Evolutionary conservation across 2,797 vertebrate species (phyloP).

Genomic region (Orestias chungarensis): DNA sequence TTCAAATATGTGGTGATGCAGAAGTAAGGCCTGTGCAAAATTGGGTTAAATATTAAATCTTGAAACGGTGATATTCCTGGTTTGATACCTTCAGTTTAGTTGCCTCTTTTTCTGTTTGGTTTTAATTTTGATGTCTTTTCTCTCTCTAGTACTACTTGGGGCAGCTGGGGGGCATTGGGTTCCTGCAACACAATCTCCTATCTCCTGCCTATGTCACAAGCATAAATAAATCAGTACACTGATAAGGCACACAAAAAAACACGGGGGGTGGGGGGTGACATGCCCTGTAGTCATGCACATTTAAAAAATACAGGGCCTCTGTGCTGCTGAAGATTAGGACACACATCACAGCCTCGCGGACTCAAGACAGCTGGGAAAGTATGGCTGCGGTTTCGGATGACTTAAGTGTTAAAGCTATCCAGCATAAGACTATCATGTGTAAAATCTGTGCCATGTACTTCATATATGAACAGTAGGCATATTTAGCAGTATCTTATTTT

Average conservation of each 20-base stretch:
- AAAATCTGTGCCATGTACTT: constrained; percentile 40
- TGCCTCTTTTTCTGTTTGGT: constrained; percentile 66
- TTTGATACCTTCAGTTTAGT: constrained; percentile 66
- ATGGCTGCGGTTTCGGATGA: constrained; percentile 67
- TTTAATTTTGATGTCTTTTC: constrained; percentile 69
- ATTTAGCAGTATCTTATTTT: too few species aligned
- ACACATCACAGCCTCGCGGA: constrained; percentile 47
- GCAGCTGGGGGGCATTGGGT: constrained; percentile 66
- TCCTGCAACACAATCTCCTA: constrained; percentile 68
- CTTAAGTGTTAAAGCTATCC: constrained; percentile 70
- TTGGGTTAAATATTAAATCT: constrained; percentile 47
- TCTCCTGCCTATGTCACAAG: constrained; percentile 70
- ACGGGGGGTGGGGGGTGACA: constrained; percentile 78
- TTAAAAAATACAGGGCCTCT: constrained; percentile 69
- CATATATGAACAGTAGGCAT: constrained; percentile 36
- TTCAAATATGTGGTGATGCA: constrained; percentile 48
- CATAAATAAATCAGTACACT: constrained; percentile 78
- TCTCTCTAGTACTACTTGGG: too few species aligned
- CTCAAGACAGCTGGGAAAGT: constrained; percentile 42
- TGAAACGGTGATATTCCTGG: constrained; percentile 63
- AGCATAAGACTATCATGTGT: constrained; percentile 49
- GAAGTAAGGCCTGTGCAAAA: constrained; percentile 31
- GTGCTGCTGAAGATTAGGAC: constrained; percentile 65
- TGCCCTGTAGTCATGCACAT: constrained; percentile 71
- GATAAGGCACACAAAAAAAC: constrained; percentile 62